These are phyloP conservation scores for Xylophagus ater DNA, from an alignment of 2,888 invertebrate species.

Conservation along the genomic window DNA sequence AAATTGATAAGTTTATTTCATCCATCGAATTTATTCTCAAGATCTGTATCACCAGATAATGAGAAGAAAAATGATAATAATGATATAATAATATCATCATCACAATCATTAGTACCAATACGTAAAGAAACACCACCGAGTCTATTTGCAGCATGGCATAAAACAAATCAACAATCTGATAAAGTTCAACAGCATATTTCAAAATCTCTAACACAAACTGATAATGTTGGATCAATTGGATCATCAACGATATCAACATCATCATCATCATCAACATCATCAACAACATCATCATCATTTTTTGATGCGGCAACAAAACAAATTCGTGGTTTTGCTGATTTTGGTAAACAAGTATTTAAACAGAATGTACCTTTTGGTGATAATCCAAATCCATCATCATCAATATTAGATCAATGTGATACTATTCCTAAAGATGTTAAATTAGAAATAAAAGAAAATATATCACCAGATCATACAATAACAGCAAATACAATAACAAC, in stretches of 20 bases:
- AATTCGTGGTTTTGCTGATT: slow-evolving; percentile 27
- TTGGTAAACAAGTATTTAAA: slow-evolving; percentile 34
- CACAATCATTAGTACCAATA: slow-evolving; percentile 9
- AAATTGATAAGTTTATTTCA: slow-evolving; percentile 55
- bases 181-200: not conserved
- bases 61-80: slow-evolving; percentile 9
- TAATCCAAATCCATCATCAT: slow-evolving; percentile 19
- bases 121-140: slow-evolving; percentile 13
- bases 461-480: slow-evolving; percentile 50
- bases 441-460: slow-evolving; percentile 50
- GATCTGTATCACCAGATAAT: slow-evolving; percentile 2
- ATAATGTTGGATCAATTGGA: slow-evolving; percentile 11
- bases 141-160: slow-evolving; percentile 12
- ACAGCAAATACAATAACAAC: slow-evolving; percentile 45
- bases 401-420: slow-evolving; percentile 26
- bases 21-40: slow-evolving; percentile 20
- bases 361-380: slow-evolving; percentile 33
- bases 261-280: too few species aligned
- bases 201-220: slow-evolving; percentile 17
- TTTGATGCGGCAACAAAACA: slow-evolving; percentile 34
- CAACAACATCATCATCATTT: slow-evolving; percentile 29
- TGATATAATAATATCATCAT: slow-evolving; percentile 1
- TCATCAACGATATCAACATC: slow-evolving; percentile 19
- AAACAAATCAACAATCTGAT: slow-evolving; percentile 1
- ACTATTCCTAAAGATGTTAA: slow-evolving; percentile 47